Evolutionary conservation across 2,113 vertebrate species (phyloP).

Genomic region (Chauna torquata): DNA sequence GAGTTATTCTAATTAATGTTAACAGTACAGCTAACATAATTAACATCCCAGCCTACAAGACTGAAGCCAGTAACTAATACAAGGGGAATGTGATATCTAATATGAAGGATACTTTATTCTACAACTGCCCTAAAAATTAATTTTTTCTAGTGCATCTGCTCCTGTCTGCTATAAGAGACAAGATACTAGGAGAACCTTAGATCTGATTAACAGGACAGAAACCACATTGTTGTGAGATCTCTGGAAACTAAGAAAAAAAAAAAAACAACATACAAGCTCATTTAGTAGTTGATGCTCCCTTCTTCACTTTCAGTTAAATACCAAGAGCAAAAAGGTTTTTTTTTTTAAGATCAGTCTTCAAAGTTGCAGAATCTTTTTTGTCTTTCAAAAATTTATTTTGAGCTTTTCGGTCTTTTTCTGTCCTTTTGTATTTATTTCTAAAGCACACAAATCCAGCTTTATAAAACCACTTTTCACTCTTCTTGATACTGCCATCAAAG

Average conservation of each 20-base stretch:
- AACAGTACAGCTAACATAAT: constrained; percentile 5
- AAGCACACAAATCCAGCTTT: neutral
- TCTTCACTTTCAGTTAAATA: neutral
- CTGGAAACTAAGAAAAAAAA: neutral
- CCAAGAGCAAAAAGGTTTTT: neutral
- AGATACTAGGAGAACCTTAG: neutral
- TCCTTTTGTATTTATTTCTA: neutral
- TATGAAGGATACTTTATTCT: neutral
- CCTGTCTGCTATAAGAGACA: neutral
- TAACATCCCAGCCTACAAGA: neutral
- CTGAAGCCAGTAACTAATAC: neutral
- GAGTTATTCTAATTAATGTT: constrained; percentile 14
- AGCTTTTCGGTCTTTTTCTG: neutral
- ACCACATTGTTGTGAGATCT: neutral
- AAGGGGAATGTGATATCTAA: neutral
- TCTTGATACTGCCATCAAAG: neutral
- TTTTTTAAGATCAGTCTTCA: neutral
- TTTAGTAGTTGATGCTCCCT: neutral
- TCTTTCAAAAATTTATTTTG: neutral
- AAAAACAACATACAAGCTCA: neutral
- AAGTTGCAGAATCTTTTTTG: neutral
- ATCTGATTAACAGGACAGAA: neutral
- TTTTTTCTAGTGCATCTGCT: neutral
- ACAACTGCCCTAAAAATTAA: neutral
- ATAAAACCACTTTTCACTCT: neutral